These are phyloP conservation scores for Orchestia grillus DNA, from an alignment of 1,140 invertebrate species.

Conservation along the genomic window DNA sequence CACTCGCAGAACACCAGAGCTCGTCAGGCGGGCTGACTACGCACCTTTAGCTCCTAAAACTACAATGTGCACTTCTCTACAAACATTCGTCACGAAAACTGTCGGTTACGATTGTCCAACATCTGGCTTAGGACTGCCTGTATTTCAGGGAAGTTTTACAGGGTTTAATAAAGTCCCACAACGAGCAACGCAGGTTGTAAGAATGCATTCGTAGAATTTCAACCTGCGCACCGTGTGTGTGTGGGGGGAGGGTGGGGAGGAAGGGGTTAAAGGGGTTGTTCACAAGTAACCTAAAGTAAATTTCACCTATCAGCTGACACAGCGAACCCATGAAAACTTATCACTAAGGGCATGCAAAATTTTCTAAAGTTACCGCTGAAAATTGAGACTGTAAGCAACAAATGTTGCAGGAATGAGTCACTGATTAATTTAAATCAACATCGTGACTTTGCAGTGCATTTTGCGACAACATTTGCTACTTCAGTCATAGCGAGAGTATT, in stretches of 20 bases:
- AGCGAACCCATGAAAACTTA: background rate
- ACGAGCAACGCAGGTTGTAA: background rate
- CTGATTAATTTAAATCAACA: no score
- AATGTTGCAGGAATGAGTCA: background rate
- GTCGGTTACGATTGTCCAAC: background rate
- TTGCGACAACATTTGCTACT: no score
- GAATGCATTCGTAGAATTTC: background rate
- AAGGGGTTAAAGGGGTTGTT: background rate
- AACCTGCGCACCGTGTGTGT: no score
- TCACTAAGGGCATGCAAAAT: background rate
- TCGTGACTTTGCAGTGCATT: no score
- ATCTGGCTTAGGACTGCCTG: background rate
- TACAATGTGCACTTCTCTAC: background rate
- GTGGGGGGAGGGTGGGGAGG: no score
- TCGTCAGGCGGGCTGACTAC: background rate
- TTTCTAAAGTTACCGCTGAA: background rate
- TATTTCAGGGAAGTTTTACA: background rate
- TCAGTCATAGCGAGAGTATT: no score
- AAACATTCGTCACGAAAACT: background rate
- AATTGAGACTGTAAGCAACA: background rate
- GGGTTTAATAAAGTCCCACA: background rate
- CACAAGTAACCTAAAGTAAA: background rate
- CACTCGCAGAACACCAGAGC: background rate
- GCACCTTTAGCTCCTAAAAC: background rate
- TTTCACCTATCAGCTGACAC: no score